These are phyloP conservation scores for Phylloscopus trochiloides DNA, from an alignment of 2,113 vertebrate genomes.

Conservation along the genomic window DNA sequence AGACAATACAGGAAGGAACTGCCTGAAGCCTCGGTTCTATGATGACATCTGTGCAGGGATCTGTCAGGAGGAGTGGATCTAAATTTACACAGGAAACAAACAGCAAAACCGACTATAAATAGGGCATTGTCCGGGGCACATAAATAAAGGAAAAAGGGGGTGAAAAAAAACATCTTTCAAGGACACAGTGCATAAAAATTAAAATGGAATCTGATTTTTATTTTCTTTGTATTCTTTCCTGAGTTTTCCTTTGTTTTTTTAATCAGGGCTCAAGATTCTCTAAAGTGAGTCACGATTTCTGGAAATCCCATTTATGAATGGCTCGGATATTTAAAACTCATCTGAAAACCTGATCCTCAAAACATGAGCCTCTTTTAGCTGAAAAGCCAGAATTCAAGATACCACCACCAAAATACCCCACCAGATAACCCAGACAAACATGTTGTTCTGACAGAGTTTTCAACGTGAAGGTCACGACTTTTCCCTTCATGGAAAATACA, in stretches of 20 bases:
- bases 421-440: slow-evolving; percentile 13
- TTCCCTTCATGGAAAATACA: not conserved
- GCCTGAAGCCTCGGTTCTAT: slow-evolving; percentile 50
- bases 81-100: slow-evolving; percentile 55
- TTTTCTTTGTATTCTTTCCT: not conserved
- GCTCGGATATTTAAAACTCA: not conserved
- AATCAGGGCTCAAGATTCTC: slow-evolving; percentile 9
- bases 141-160: not conserved
- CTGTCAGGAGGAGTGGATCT: slow-evolving; percentile 26
- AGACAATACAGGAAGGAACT: slow-evolving; percentile 49
- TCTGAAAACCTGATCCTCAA: slow-evolving; percentile 38
- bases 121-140: slow-evolving; percentile 32
- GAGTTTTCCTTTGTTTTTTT: slow-evolving; percentile 35
- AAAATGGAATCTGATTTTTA: not conserved
- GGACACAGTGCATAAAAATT: not conserved
- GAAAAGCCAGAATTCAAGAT: slow-evolving; percentile 15
- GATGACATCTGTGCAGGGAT: slow-evolving; percentile 62
- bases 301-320: slow-evolving; percentile 38
- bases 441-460: not conserved
- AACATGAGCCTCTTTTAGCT: not conserved
- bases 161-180: not conserved
- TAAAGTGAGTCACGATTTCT: slow-evolving; percentile 38
- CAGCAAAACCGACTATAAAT: slow-evolving; percentile 54
- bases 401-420: not conserved
- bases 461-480: not conserved